Evolutionary conservation across 2,113 vertebrate genomes (phyloP).

Genomic region (Onychostruthus taczanowskii): DNA sequence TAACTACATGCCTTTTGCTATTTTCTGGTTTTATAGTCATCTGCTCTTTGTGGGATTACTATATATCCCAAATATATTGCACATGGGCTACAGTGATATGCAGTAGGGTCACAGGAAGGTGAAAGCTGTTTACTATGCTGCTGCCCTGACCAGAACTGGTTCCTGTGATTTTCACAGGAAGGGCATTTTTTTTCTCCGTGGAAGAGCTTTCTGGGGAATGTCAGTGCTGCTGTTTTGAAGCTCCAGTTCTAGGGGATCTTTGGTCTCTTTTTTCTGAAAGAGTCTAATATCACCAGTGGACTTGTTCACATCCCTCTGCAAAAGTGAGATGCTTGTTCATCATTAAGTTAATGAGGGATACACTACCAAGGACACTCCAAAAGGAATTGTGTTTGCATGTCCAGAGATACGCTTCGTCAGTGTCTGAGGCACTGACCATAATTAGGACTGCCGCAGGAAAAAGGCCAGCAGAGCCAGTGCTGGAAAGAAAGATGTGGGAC

Average conservation of each 20-base stretch:
- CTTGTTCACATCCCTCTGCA: neutral
- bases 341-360: neutral
- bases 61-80: neutral
- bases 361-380: neutral
- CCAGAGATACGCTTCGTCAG: neutral
- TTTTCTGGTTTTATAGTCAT: constrained; percentile 27
- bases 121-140: constrained; percentile 10
- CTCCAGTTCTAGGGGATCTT: neutral
- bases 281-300: neutral
- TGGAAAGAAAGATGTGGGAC: neutral
- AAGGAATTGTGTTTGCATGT: neutral
- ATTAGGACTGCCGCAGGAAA: neutral
- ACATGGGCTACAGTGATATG: neutral
- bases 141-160: neutral
- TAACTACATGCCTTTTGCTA: neutral
- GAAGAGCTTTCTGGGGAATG: neutral
- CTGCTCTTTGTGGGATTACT: neutral
- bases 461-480: neutral
- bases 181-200: neutral
- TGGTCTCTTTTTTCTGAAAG: neutral
- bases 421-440: neutral
- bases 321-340: neutral
- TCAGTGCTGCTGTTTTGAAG: neutral
- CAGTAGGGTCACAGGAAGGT: constrained; percentile 26
- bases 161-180: constrained; percentile 7